These are phyloP conservation scores for Eueides isabella DNA, from an alignment of 1,140 invertebrate genomes.

Conservation along the genomic window DNA sequence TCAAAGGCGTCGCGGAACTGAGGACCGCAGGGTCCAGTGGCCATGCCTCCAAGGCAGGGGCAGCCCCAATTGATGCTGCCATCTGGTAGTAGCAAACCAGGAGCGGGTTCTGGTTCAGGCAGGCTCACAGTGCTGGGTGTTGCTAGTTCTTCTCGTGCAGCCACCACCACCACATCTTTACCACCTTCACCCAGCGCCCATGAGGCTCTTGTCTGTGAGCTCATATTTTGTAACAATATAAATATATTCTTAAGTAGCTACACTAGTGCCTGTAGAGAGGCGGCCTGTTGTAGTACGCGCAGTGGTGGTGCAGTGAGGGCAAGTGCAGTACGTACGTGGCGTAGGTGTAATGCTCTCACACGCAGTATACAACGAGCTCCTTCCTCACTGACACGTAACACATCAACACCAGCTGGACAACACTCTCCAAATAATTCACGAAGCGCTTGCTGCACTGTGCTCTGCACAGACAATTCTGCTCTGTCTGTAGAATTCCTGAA, in stretches of 20 bases:
- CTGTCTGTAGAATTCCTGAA: slow-evolving; percentile 32
- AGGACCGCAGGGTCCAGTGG: slow-evolving; percentile 96
- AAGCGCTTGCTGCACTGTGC: slow-evolving; percentile 33
- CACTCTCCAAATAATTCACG: slow-evolving; percentile 45
- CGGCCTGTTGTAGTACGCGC: slow-evolving; percentile 42
- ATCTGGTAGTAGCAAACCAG: slow-evolving; percentile 92
- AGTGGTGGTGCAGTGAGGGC: slow-evolving; percentile 37
- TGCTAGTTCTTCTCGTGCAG: slow-evolving; percentile 90
- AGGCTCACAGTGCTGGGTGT: slow-evolving; percentile 88
- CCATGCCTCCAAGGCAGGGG: slow-evolving; percentile 97
- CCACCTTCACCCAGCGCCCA: slow-evolving; percentile 80
- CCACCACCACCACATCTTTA: slow-evolving; percentile 94
- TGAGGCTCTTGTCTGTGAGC: slow-evolving; percentile 16
- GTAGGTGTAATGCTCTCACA: slow-evolving; percentile 12
- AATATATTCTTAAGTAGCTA: slow-evolving; percentile 15
- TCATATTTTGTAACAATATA: not conserved
- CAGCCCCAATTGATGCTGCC: slow-evolving; percentile 98
- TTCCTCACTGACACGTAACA: slow-evolving; percentile 32
- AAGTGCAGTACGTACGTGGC: slow-evolving; percentile 47
- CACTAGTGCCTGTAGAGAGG: slow-evolving; percentile 51
- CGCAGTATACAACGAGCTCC: not conserved
- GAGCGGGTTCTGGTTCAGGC: slow-evolving; percentile 87
- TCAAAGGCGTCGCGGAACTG: slow-evolving; percentile 97
- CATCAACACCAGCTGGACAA: slow-evolving; percentile 41
- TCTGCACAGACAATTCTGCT: slow-evolving; percentile 41